Conservation (phyloP, 2,888 invertebrate genomes). For the Theodoxus fluviatilis region DNA sequence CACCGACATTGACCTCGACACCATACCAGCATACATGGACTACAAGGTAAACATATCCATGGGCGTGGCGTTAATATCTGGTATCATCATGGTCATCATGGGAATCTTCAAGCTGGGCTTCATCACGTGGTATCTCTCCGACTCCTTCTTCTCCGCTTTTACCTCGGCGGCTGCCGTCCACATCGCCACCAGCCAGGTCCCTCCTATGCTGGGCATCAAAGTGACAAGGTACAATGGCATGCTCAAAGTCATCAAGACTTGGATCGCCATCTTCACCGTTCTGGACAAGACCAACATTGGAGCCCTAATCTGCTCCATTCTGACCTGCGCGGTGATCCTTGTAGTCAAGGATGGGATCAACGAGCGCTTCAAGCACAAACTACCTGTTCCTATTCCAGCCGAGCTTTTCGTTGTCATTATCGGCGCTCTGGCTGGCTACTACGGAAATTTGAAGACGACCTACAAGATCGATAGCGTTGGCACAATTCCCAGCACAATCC, state of each 20-base stretch:
- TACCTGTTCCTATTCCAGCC: constrained; percentile 61
- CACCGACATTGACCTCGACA: constrained; percentile 31
- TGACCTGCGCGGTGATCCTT: constrained; percentile 44
- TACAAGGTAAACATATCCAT: constrained; percentile 48
- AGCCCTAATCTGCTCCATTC: constrained; percentile 42
- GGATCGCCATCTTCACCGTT: constrained; percentile 46
- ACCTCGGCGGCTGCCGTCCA: constrained; percentile 57
- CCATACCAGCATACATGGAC: constrained; percentile 48
- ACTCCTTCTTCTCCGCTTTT: constrained; percentile 58
- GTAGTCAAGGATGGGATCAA: constrained; percentile 58
- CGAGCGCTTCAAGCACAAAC: constrained; percentile 56
- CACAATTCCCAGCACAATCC: constrained; percentile 53
- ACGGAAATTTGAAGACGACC: constrained; percentile 39
- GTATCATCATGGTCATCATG: constrained; percentile 48
- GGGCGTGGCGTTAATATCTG: constrained; percentile 46
- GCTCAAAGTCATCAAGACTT: constrained; percentile 51
- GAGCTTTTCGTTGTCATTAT: constrained; percentile 61
- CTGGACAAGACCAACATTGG: constrained; percentile 45
- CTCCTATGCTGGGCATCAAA: constrained; percentile 50
- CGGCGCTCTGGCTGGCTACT: constrained; percentile 52
- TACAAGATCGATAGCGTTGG: constrained; percentile 49
- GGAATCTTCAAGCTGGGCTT: constrained; percentile 58
- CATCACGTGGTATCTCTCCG: constrained; percentile 58
- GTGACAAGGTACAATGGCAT: constrained; percentile 43
- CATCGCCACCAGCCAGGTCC: constrained; percentile 57